Evolutionary conservation across 1,140 invertebrate species (phyloP).

Genomic region (Lordiphosa stackelbergi): DNA sequence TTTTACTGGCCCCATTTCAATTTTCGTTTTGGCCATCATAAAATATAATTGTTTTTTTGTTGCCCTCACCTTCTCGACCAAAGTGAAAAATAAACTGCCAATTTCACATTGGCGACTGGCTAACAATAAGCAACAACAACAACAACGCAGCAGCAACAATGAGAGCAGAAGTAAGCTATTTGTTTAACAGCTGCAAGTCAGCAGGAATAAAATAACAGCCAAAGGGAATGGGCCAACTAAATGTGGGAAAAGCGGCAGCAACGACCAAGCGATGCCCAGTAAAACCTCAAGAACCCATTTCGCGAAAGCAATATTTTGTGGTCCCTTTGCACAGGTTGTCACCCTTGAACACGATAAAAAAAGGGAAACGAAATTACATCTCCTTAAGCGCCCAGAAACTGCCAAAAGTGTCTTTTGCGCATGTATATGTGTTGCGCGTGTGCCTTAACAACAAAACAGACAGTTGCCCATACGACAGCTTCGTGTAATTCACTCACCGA

Average conservation of each 20-base stretch:
- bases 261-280: background rate
- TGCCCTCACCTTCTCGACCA: conserved; percentile 22
- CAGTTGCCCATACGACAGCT: too few relatives aligned
- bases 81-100: conserved; percentile 72
- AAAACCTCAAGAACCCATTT: too few relatives aligned
- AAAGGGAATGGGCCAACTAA: conserved; percentile 14
- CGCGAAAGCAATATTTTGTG: too few relatives aligned
- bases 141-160: conserved; percentile 24
- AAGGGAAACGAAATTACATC: too few relatives aligned
- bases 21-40: conserved; percentile 55
- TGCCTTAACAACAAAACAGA: too few relatives aligned
- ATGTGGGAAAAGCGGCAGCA: background rate
- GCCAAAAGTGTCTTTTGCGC: too few relatives aligned
- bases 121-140: conserved; percentile 62
- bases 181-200: conserved; percentile 74
- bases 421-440: too few relatives aligned
- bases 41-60: conserved; percentile 69
- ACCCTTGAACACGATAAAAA: too few relatives aligned
- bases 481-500: too few relatives aligned
- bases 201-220: conserved; percentile 46
- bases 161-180: conserved; percentile 59
- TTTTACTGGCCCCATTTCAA: conserved; percentile 43
- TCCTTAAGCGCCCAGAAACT: too few relatives aligned
- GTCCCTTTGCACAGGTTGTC: too few relatives aligned
- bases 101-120: conserved; percentile 62